Evolutionary conservation across 2,888 invertebrate species (phyloP), one percentile per base, ranked within the genome.

Genomic region (Drosophila nigricruria): DNA sequence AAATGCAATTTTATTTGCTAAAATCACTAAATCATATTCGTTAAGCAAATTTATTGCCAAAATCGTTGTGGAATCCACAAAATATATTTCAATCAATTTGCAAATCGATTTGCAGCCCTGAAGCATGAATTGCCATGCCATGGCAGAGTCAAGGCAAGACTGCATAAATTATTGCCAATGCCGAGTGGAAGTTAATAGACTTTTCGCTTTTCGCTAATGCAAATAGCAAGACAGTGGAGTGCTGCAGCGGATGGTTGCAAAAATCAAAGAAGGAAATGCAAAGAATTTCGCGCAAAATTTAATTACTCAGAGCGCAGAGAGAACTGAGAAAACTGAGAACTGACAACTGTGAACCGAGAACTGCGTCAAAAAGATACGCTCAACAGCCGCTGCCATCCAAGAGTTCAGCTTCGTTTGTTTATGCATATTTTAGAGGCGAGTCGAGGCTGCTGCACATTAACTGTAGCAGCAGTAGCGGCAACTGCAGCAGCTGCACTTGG

Each of bases 201-300:
- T 82, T 84, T 76, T 76, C 54, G 68, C 57, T 64, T 63, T 57
- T 53, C n/a, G n/a, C 70, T 71, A 74, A 82, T 84, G 84, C 78
- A 87, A 84, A 87, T 77, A 70, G 60, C 57, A 45, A 47, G 70
- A 50, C 47, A 32, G 42, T 12, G 45, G 45, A 36, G 50, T n/a
- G 52, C n/a, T 52, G 54, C 52, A 49, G 57, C 20, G 30, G 32
- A 20, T 18, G 38, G 18, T 34, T 54, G 49, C 70, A 32, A 79
- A 32, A 84, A 84, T 84, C 87, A 87, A 78, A 80, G 84, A 70
- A 70, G 75, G 56, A 82, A 84, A 76, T 78, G 67, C 78, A 70
- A 74, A 70, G 87, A 87, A 84, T 78, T 81, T 65, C 63, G 69
- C 71, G 70, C 57, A 69, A 76, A 87, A 84, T 84, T 84, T 87